phyloP scores from a whole-genome alignment of 2,113 vertebrate species.

The Daphoenositta chrysoptera region DNA sequence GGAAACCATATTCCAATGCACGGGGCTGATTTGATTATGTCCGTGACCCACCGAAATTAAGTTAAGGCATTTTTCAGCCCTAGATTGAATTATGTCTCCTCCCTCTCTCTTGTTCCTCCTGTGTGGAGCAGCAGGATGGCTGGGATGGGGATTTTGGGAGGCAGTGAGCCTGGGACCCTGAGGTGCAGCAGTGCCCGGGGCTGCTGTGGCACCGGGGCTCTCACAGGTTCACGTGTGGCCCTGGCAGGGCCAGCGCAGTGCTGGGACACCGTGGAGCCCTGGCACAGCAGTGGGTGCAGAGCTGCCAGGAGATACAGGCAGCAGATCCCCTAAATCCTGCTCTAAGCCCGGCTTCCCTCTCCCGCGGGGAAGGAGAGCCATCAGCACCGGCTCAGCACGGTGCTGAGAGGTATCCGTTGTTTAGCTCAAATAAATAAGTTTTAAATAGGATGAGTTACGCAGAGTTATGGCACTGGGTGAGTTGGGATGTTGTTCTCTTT shows the following conservation, averaged over 20 bases:
- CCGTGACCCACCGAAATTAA: conserved; percentile 34
- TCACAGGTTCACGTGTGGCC: fast-evolving
- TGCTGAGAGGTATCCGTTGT: not conserved
- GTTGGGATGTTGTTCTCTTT: not conserved
- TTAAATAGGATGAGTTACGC: not conserved
- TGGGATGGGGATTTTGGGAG: not conserved
- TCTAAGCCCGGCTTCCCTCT: not conserved
- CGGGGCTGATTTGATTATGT: conserved; percentile 13
- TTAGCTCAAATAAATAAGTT: not conserved
- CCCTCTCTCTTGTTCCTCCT: not conserved
- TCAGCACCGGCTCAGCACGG: not conserved
- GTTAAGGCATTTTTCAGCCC: conserved; percentile 30
- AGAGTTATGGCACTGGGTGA: not conserved
- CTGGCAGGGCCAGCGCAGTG: not conserved
- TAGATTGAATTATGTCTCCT: conserved; percentile 24
- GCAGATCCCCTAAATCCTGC: not conserved
- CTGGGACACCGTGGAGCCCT: not conserved
- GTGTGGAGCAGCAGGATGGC: fast-evolving
- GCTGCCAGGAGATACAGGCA: not conserved
- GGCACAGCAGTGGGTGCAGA: not conserved
- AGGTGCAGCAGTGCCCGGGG: not conserved
- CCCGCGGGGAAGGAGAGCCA: not conserved
- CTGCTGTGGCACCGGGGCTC: fast-evolving
- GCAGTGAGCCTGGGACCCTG: fast-evolving
- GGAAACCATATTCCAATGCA: not conserved